phyloP scores from a whole-genome alignment of 2,113 vertebrate species.

The Gymnobelideus leadbeateri region DNA sequence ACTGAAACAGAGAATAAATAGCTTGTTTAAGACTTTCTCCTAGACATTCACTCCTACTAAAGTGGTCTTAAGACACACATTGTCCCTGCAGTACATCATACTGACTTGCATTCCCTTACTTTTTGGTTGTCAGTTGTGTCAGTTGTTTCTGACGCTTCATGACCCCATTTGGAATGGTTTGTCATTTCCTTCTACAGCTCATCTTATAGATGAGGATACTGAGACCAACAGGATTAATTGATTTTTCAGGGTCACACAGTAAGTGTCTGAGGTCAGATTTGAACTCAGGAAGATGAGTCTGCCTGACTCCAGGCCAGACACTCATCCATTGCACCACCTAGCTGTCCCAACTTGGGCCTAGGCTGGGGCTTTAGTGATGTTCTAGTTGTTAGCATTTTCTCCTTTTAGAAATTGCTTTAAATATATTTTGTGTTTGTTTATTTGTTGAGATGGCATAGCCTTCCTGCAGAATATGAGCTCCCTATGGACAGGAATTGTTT shows the following conservation, averaged over 20 bases:
- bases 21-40: not conserved
- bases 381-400: not conserved
- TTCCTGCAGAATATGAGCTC: not conserved
- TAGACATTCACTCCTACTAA: not conserved
- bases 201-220: not conserved
- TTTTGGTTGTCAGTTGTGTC: not conserved
- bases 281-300: not conserved
- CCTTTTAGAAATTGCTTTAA: not conserved
- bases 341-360: not conserved
- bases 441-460: not conserved
- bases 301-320: not conserved
- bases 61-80: not conserved
- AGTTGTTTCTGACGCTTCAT: not conserved
- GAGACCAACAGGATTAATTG: not conserved
- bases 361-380: not conserved
- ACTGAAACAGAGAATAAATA: not conserved
- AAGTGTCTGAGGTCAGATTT: not conserved
- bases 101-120: not conserved
- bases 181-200: not conserved
- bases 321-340: not conserved
- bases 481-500: not conserved
- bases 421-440: not conserved
- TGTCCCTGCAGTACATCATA: not conserved
- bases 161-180: not conserved
- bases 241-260: not conserved